Evolutionary conservation across 2,888 invertebrate species (phyloP), one percentile per base, ranked within the genome.

Genomic region (Euspilapteryx auroguttella): DNA sequence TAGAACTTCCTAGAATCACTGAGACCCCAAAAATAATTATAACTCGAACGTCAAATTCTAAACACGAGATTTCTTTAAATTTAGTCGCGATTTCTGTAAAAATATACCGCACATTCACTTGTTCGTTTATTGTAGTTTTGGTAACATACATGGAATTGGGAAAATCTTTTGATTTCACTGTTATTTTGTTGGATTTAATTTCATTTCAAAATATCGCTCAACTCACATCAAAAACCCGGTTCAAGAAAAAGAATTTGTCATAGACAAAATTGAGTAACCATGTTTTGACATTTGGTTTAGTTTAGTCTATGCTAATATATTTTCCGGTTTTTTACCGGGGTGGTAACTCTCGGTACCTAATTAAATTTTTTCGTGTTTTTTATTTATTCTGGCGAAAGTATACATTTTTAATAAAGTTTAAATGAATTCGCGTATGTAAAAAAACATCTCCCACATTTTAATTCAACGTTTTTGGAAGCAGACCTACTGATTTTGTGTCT

Each of bases 191-290:
- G 55, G 69, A 73, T 71, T 66, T 63, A 6, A 56, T 55, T 61
- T 58, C 37, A 37, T 41, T 42, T 37, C 38, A 52, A 55, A 52
- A 52, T 45, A 57, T 51, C 44, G 55, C 10, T 49, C 57, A 57
- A 75, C 73, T 75, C 65, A 75, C 75, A 63, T 64, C 65, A 48
- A 46, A 58, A 64, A 17, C 17, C 65, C 69, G 69, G 64, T 53
- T 61, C 58, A 58, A 65, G 64, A 56, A 69, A 71, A 71, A 66
- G 65, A 59, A 58, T 14, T 10, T 14, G 27, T 26, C 9, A 26
- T 4, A 14, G 15, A 4, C 10, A 10, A 13, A 14, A 5, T 17
- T 17, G 17, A 17, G 8, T 21, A 27, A 32, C n/a, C n/a, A n/a
- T n/a, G n/a, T n/a, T n/a, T n/a, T n/a, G n/a, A n/a, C n/a, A n/a